Evolutionary conservation across 2,888 invertebrate genomes (phyloP).

Genomic region (Drosophila incognita): DNA sequence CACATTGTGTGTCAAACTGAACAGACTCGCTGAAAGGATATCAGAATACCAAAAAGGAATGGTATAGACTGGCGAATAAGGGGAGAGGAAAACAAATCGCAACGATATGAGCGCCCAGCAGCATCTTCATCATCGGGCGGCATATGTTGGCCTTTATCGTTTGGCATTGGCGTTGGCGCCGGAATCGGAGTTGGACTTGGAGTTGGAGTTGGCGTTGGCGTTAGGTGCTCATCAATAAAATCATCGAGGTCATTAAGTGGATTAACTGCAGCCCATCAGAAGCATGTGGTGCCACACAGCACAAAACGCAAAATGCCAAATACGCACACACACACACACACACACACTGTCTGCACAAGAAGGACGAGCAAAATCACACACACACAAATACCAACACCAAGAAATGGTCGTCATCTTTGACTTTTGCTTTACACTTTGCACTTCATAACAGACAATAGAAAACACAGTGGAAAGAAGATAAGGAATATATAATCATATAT

Average conservation of each 20-base stretch:
- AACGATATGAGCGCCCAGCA: constrained; percentile 50
- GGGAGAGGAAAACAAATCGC: constrained; percentile 28
- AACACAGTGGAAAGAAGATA: constrained; percentile 27
- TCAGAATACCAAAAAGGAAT: constrained; percentile 4
- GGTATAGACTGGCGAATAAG: constrained; percentile 2
- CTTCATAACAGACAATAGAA: constrained; percentile 74
- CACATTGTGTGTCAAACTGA: not conserved
- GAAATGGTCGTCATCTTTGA: constrained; percentile 65
- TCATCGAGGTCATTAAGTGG: constrained; percentile 85
- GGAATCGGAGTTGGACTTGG: constrained; percentile 8
- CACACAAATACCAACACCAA: constrained; percentile 45
- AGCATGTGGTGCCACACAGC: constrained; percentile 80
- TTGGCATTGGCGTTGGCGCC: constrained; percentile 36
- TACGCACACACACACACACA: constrained; percentile 33
- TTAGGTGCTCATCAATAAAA: constrained; percentile 84
- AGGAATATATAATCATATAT: not conserved
- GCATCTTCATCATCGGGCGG: constrained; percentile 78
- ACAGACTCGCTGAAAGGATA: constrained; percentile 3
- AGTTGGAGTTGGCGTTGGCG: constrained; percentile 28
- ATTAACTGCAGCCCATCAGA: constrained; percentile 84
- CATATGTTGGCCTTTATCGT: constrained; percentile 69
- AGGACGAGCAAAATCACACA: constrained; percentile 67
- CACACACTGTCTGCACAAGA: constrained; percentile 35
- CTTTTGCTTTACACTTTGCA: constrained; percentile 77
- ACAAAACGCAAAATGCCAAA: constrained; percentile 75